Evolutionary conservation across 2,888 invertebrate genomes (phyloP).

Genomic region (Desoria tigrina): DNA sequence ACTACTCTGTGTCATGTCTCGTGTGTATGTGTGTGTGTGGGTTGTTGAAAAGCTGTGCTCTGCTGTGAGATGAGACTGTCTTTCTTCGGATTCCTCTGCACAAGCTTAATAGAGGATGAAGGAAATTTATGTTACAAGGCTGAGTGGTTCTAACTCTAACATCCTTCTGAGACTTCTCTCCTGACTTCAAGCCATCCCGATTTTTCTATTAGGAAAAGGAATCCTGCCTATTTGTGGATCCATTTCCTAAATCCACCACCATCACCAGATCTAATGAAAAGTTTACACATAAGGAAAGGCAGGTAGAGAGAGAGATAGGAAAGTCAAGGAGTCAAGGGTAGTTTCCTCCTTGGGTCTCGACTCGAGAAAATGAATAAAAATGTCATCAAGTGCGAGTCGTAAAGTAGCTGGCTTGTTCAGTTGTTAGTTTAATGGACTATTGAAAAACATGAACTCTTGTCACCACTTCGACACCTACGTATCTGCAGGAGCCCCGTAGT

Average conservation of each 20-base stretch:
- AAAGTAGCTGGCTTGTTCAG: conserved; percentile 49
- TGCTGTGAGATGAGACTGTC: neutral
- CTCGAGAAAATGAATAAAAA: conserved; percentile 48
- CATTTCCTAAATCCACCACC: neutral
- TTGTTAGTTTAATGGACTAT: conserved; percentile 48
- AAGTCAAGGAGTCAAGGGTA: conserved; percentile 3
- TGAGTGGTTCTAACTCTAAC: conserved; percentile 23
- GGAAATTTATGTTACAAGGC: conserved; percentile 37
- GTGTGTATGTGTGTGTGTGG: neutral
- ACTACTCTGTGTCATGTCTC: neutral
- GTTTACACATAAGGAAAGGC: neutral
- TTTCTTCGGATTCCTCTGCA: neutral
- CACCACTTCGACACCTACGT: neutral
- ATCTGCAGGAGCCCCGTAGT: neutral
- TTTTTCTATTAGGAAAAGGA: neutral
- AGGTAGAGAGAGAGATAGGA: conserved; percentile 3
- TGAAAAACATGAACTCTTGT: conserved; percentile 31
- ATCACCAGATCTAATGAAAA: neutral
- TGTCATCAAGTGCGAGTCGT: conserved; percentile 51
- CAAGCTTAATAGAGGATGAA: conserved; percentile 32
- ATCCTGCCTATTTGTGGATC: conserved; percentile 3
- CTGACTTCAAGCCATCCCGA: too few relatives aligned
- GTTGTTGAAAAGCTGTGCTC: conserved; percentile 6
- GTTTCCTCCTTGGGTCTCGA: neutral
- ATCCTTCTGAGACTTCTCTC: too few relatives aligned